Conservation (phyloP, 2,888 invertebrate species). For the Ethmia dodecea region DNA sequence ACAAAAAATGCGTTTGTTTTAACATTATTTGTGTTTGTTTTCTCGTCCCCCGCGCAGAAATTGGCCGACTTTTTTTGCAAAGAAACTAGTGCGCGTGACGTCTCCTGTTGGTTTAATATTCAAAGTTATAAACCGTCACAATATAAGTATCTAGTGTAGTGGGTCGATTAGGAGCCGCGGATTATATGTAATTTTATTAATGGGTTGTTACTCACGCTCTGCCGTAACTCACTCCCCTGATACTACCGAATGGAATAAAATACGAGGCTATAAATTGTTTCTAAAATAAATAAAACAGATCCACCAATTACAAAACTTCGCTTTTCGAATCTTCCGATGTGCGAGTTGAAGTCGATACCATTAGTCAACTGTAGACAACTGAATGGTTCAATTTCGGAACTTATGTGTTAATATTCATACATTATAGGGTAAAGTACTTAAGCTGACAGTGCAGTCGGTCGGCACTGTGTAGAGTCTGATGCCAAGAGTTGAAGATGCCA, state of each 20-base stretch:
- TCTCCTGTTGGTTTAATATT: no score
- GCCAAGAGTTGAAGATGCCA: conserved; percentile 73
- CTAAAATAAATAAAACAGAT: background rate
- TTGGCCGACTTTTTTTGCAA: no score
- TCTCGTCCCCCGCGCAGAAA: no score
- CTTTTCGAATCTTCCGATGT: conserved; percentile 11
- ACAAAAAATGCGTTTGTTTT: no score
- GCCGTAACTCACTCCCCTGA: conserved; percentile 16
- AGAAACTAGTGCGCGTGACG: no score
- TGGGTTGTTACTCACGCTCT: conserved; percentile 22
- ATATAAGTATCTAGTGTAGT: no score
- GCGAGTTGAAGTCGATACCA: conserved; percentile 26
- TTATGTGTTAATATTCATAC: conserved; percentile 59
- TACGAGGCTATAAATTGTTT: conserved; percentile 1
- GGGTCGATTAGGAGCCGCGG: conserved; percentile 13
- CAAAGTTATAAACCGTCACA: no score
- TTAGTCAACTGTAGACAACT: conserved; percentile 27
- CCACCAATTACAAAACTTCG: no score
- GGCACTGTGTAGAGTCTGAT: conserved; percentile 51
- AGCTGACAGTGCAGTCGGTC: conserved; percentile 55
- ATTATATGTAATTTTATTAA: conserved; percentile 28
- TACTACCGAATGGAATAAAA: conserved; percentile 13
- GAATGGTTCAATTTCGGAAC: conserved; percentile 38
- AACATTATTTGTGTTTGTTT: no score
- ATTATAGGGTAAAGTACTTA: conserved; percentile 58